Evolutionary conservation across 2,113 vertebrate genomes (phyloP), one percentile per base, ranked within the genome.

Genomic region (Daphoenositta chrysoptera): DNA sequence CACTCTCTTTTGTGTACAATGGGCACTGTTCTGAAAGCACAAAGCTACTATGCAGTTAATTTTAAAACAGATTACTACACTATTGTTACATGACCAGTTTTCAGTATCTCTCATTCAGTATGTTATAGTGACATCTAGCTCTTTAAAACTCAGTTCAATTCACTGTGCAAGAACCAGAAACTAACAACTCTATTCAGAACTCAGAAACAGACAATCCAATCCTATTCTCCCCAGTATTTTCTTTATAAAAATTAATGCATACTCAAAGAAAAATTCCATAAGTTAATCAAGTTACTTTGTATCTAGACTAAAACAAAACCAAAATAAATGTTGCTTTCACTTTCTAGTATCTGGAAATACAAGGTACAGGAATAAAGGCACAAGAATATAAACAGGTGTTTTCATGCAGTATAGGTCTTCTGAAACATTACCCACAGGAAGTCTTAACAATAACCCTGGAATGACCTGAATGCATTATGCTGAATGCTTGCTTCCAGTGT

Each of bases 391-490:
- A 70, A 89, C 15, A 56, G 13, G 5, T 40, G 20, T 75, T 93
- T 79, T 64, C 26, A 47, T 3, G 12, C 5, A 37, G 5, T 33
- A 0, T 19, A 27, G 33, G 20, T 66, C 51, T 47, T 61, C 71
- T 39, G 35, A 88, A 76, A 77, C 31, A 73, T 12, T 40, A 80
- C 19, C 9, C 26, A 33, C 8, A 23, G 10, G 27, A 83, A 94
- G 15, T 20, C 12, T 82, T 78, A 86, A 53, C n/a, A 68, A 56
- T 50, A 79, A 88, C 27, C 13, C 27, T 53, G 37, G 23, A 88
- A 77, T 0, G 1, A 58, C 33, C 50, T 63, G 15, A 73, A 33
- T 0, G 1, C 39, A 42, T 39, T 65, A 64, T 1, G 2, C 31
- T 50, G 47, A 61, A 54, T 30, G 45, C 40, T 63, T 80, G 3